Evolutionary conservation across 2,888 invertebrate genomes (phyloP), one percentile per base, ranked within the genome.

Genomic region (Eupeodes latifasciatus): DNA sequence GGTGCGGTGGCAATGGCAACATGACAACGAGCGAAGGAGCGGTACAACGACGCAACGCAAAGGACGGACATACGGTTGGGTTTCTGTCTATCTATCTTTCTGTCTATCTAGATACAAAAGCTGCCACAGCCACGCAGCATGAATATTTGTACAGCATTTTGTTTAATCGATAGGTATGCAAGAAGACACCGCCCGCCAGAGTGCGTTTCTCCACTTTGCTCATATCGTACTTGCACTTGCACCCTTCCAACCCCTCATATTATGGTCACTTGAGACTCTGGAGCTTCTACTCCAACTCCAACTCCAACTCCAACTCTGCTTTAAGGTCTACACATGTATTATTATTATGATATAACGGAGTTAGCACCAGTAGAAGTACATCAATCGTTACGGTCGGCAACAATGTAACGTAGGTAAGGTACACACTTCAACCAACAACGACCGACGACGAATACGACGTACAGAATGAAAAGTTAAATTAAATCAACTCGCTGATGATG

Each of bases 161-260:
- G 87, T 81, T 87, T 72, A 87, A 87, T 87, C 83, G 83, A 87
- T 87, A 83, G 83, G 74, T 80, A 83, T 83, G 83, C 83, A 87
- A 87, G 83, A 83, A 83, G 76, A 83, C 72, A 87, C 79, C 55
- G 72, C 55, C 79, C 55, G 72, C 51, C 61, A 66, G 86, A 82
- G 82, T 80, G 86, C 79, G 86, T 81, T 79, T 75, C 79, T 40
- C 51, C 44, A 36, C 62, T 40, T 66, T 62, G 40, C 40, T 9
- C 6, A 4, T 9, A 7, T 9, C 40, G 27, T 27, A 27, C 27
- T 27, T 27, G 27, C 27, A 27, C 40, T 40, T 40, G 69, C 66
- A 69, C 80, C 36, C 80, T 71, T 72, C 47, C 47, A 7, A 7
- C 67, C 76, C 61, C 76, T 64, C 27, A 27, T 27, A 64, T 74